phyloP scores from a whole-genome alignment of 2,113 vertebrate species.

The Eulacestoma nigropectus region DNA sequence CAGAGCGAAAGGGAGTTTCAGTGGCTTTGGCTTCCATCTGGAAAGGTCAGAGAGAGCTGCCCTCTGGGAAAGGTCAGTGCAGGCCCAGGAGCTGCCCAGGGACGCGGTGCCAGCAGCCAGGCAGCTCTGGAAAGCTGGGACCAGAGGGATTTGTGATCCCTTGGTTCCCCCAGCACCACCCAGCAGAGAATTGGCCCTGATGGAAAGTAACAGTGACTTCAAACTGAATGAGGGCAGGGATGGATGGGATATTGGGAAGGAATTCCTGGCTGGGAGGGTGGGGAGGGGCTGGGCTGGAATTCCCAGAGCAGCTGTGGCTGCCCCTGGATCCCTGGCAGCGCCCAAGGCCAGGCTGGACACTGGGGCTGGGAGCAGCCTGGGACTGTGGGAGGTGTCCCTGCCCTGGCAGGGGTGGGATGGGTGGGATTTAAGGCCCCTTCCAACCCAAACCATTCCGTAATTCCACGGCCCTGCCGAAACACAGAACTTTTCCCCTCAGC shows the following conservation, averaged over 20 bases:
- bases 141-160: not conserved
- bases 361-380: not conserved
- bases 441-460: not conserved
- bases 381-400: not conserved
- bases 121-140: not conserved
- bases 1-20: not conserved
- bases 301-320: not conserved
- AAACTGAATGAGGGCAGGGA: not conserved
- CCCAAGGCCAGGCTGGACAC: not conserved
- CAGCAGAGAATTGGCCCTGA: not conserved
- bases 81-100: not conserved
- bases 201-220: not conserved
- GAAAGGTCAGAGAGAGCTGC: not conserved
- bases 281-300: too few species aligned
- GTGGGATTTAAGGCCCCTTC: rapidly evolving
- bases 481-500: not conserved
- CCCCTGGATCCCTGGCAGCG: not conserved
- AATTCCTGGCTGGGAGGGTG: not conserved
- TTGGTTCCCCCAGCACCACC: not conserved
- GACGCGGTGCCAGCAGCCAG: not conserved
- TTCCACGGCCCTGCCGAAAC: not conserved
- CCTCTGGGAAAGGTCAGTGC: not conserved
- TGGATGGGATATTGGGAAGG: not conserved
- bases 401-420: not conserved
- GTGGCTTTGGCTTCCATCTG: not conserved